Evolutionary conservation across 2,888 invertebrate species (phyloP), one percentile per base, ranked within the genome.

Genomic region (Tromatobia lineatoria): DNA sequence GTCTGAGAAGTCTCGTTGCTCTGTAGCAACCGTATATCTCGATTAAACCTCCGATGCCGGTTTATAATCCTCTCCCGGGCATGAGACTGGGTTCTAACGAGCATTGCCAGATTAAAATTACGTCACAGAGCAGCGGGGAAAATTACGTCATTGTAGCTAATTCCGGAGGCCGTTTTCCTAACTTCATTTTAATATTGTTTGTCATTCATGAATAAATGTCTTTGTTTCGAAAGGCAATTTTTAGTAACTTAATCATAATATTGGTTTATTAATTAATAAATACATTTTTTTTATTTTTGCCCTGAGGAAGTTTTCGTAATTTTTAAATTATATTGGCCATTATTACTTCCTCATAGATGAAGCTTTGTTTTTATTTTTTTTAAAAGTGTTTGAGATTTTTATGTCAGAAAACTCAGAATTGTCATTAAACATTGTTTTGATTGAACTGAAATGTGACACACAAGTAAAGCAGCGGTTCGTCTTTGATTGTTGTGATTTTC

Each of bases 81-180:
- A 69, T 70, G 77, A 67, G 77, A 70, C 80, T 79, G 57, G 42
- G 50, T 20, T 70, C 61, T 76, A 69, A 76, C 74, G 42, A 85
- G 75, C 77, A 34, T 64, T 69, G 71, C 78, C 78, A 85, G 81
- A 85, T 85, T 85, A 85, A 85, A 79, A 79, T 85, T 82, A 71
- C 84, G 84, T 82, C 84, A 81, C 73, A 66, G 66, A n/a, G 34
- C 54, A 67, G 50, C 64, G 64, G 50, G 23, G 10, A 57, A 64
- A 47, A 77, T 71, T 79, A 79, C 84, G 79, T 79, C 75, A 79
- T 71, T 18, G 20, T 47, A 34, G 23, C 73, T 77, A 84, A 81
- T 61, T 54, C 50, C 61, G n/a, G 20, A 20, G 29, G 15, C n/a
- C 34, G 8, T 70, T 59, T 47, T 52, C 23, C 64, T n/a, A 50